These are phyloP conservation scores for Leptestheria dahalacensis DNA, from an alignment of 1,140 invertebrate species.

Conservation along the genomic window DNA sequence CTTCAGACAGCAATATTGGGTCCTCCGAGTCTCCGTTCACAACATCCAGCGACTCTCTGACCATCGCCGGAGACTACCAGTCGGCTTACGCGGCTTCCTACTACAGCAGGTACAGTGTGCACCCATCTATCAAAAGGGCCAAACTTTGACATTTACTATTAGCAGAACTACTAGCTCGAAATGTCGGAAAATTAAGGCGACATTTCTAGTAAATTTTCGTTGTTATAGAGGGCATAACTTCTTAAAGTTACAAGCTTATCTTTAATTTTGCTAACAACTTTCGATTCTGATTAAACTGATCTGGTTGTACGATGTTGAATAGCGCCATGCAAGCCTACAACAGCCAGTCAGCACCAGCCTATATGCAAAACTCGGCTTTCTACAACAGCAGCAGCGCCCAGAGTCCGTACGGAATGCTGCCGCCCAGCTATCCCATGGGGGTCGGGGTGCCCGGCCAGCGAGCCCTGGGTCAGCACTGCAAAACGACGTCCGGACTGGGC, in stretches of 20 bases:
- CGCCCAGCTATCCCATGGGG: constrained; percentile 20
- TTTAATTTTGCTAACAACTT: background rate
- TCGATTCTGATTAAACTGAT: background rate
- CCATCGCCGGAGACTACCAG: constrained; percentile 7
- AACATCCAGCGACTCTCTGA: constrained; percentile 1
- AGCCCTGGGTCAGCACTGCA: constrained; percentile 13
- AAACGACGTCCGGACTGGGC: constrained; percentile 11
- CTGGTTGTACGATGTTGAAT: background rate
- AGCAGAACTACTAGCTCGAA: background rate
- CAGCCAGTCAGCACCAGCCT: constrained; percentile 17
- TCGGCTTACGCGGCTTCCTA: constrained; percentile 10
- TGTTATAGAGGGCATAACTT: background rate
- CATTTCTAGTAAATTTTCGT: background rate
- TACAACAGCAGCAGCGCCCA: constrained; percentile 17
- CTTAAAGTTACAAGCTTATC: background rate
- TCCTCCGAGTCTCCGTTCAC: constrained; percentile 1
- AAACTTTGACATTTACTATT: background rate
- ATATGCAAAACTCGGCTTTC: constrained; percentile 17
- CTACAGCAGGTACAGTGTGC: constrained; percentile 4
- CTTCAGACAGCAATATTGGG: background rate
- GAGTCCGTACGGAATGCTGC: constrained; percentile 19
- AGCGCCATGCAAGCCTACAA: constrained; percentile 18
- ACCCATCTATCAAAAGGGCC: background rate
- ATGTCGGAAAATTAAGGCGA: background rate
- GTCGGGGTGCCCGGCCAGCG: constrained; percentile 5